A percentile compares a stretch with the other conserved stretches of the same genome.
phyloP scores from a whole-genome alignment of 1,140 invertebrate genomes.

The Drosophila ercepeae region DNA sequence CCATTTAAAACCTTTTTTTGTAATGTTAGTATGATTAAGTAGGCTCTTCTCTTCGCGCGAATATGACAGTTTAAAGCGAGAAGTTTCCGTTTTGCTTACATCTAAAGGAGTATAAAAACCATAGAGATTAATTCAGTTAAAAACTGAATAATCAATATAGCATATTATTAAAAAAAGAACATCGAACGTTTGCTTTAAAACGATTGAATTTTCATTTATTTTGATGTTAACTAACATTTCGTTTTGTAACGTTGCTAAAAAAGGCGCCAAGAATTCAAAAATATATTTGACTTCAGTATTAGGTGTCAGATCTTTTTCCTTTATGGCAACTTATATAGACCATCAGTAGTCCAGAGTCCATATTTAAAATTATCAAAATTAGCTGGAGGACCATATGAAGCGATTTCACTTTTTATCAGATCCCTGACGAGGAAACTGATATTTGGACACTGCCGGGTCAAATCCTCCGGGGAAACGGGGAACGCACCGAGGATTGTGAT shows the following conservation, averaged over 20 bases:
- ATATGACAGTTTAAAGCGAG: slow-evolving; percentile 32
- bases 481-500: slow-evolving; percentile 27
- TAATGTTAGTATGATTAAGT: slow-evolving; percentile 17
- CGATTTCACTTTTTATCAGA: slow-evolving; percentile 3
- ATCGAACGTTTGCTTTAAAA: background rate
- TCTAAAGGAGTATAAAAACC: background rate
- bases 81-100: slow-evolving; percentile 16
- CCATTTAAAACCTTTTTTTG: background rate
- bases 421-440: slow-evolving; percentile 41
- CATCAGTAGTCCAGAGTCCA: background rate
- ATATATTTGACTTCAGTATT: background rate
- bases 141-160: background rate
- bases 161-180: too few relatives aligned
- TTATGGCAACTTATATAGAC: background rate
- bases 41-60: slow-evolving; percentile 27
- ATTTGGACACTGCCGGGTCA: slow-evolving; percentile 27
- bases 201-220: background rate
- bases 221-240: background rate
- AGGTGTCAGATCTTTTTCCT: background rate
- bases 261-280: background rate
- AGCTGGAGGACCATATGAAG: background rate
- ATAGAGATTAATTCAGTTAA: slow-evolving; percentile 5
- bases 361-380: background rate
- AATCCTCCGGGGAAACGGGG: slow-evolving; percentile 10
- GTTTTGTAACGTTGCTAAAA: background rate